phyloP scores from a whole-genome alignment of 2,113 vertebrate species.

The Python bivittatus region DNA sequence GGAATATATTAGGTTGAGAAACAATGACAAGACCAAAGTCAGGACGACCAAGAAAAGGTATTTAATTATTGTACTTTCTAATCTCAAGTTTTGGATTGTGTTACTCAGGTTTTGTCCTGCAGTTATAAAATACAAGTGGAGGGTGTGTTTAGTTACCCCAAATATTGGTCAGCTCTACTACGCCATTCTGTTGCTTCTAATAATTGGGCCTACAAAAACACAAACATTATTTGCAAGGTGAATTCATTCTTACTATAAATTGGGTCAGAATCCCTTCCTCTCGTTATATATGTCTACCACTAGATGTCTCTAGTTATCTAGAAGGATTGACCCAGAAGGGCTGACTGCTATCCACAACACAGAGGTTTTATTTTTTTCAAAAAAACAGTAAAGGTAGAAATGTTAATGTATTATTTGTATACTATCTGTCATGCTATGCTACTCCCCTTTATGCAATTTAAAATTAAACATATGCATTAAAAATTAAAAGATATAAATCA shows the following conservation, averaged over 20 bases:
- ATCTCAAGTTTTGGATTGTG: neutral
- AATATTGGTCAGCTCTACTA: neutral
- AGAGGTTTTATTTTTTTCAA: neutral
- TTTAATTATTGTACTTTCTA: neutral
- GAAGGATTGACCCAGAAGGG: neutral
- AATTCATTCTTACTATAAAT: neutral
- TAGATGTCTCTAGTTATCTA: neutral
- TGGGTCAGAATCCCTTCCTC: neutral
- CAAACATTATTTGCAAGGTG: neutral
- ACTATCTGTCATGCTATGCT: neutral
- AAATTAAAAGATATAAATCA: neutral
- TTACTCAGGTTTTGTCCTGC: neutral
- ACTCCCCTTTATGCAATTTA: neutral
- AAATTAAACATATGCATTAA: neutral
- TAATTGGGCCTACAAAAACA: neutral
- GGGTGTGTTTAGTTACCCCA: neutral
- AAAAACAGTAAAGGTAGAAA: neutral
- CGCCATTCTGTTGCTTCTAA: neutral
- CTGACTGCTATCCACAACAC: neutral
- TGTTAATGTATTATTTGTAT: neutral
- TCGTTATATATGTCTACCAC: neutral
- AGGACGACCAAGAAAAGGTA: neutral
- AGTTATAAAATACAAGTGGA: neutral
- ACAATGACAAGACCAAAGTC: neutral
- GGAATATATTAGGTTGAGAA: neutral